Percentiles rank a stretch among this genome's conserved stretches.
Evolutionary conservation across 2,888 invertebrate species (phyloP).

Genomic region (Trissolcus brochymenae): DNA sequence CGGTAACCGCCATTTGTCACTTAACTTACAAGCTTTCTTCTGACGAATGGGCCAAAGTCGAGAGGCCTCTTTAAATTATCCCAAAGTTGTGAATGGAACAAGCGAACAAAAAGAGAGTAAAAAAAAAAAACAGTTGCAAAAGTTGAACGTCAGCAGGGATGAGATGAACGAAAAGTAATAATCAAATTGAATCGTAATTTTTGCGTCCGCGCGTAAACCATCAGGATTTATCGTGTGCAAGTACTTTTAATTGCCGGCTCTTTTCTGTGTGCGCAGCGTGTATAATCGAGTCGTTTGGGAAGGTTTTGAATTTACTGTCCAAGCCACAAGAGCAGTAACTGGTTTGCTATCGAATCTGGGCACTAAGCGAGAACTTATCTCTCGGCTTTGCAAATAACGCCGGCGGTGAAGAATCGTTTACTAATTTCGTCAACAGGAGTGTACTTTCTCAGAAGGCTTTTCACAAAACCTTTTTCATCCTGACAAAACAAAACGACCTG

Average conservation of each 20-base stretch:
- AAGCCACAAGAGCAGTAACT: slow-evolving; percentile 48
- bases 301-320: slow-evolving; percentile 47
- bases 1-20: slow-evolving; percentile 12
- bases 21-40: slow-evolving; percentile 7
- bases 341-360: slow-evolving; percentile 48
- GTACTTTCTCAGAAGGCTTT: too few relatives aligned
- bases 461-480: too few relatives aligned
- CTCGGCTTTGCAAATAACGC: slow-evolving; percentile 42
- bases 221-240: slow-evolving; percentile 44
- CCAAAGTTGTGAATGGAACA: too few relatives aligned
- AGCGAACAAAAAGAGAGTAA: too few relatives aligned
- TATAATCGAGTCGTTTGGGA: slow-evolving; percentile 54
- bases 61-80: too few relatives aligned
- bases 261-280: slow-evolving; percentile 29
- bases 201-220: slow-evolving; percentile 27
- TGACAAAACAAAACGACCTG: slow-evolving; percentile 2
- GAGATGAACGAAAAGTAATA: slow-evolving; percentile 35
- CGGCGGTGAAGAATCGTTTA: slow-evolving; percentile 42
- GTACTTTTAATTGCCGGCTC: slow-evolving; percentile 53
- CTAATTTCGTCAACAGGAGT: slow-evolving; percentile 29
- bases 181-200: slow-evolving; percentile 49
- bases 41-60: neutral
- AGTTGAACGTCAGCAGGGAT: neutral
- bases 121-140: neutral
- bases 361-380: slow-evolving; percentile 42